These are phyloP conservation scores for Philereme vetulata DNA, from an alignment of 2,888 invertebrate genomes.

Conservation along the genomic window DNA sequence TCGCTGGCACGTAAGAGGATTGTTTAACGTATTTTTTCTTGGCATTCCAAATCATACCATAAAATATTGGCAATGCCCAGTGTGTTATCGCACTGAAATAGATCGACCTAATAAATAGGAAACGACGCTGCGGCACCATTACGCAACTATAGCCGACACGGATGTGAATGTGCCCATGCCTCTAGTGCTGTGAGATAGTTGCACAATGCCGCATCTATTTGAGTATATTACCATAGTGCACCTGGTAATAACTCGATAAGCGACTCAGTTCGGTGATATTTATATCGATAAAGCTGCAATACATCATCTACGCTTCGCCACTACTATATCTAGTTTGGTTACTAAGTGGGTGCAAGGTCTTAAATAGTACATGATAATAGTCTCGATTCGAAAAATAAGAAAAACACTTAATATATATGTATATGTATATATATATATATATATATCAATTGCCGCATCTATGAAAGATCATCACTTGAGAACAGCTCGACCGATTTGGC, in stretches of 20 bases:
- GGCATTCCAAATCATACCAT: slow-evolving; percentile 44
- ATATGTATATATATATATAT: no score
- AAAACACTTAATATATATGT: no score
- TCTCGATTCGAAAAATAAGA: no score
- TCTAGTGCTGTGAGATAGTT: slow-evolving; percentile 46
- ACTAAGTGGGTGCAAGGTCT: slow-evolving; percentile 7
- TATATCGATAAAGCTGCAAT: slow-evolving; percentile 13
- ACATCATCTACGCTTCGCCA: slow-evolving; percentile 1
- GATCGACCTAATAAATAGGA: slow-evolving; percentile 76
- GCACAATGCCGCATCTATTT: slow-evolving; percentile 56
- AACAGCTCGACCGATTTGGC: no score
- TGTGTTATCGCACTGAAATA: slow-evolving; percentile 66
- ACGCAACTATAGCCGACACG: slow-evolving; percentile 59
- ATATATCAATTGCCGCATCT: no score
- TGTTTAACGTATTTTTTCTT: slow-evolving; percentile 35
- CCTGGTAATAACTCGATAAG: slow-evolving; percentile 22
- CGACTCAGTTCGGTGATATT: slow-evolving; percentile 6
- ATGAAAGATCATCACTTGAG: no score
- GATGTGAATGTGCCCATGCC: slow-evolving; percentile 51
- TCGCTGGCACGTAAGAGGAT: slow-evolving; percentile 14
- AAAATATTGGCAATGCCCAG: slow-evolving; percentile 63
- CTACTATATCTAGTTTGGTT: neutral
- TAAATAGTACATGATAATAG: neutral
- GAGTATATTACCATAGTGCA: slow-evolving; percentile 37
- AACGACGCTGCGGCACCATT: slow-evolving; percentile 59